Evolutionary conservation across 2,113 vertebrate genomes (phyloP), one percentile per base, ranked within the genome.

Genomic region (Phaetusa simplex): DNA sequence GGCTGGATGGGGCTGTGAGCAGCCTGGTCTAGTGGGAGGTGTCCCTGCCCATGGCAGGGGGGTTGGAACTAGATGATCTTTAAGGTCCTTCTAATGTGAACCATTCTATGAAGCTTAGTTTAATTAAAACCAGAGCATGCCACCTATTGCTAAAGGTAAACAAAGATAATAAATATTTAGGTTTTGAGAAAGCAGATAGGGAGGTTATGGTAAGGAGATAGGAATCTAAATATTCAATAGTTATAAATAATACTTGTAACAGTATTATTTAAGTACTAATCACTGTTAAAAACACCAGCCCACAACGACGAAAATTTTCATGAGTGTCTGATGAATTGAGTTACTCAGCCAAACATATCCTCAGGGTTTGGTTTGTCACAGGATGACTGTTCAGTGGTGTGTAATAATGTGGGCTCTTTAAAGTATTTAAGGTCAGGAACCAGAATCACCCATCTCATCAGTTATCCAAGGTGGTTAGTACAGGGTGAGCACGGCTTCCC

Each of bases 401-500:
- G 34, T 27, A 34, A 30, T 26, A 19, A 65, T 67, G 59, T 14
- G 42, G 15, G 2, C 14, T 83, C 38, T 45, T 62, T 59, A 4
- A 82, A 43, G 27, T 27, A 3, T 61, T 47, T 45, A 18, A 71
- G 24, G 56, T 43, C 30, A 38, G 62, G 45, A 62, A 55, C 22
- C 27, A 49, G 79, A 34, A 16, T 10, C 0, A 0, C 12, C 11
- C 22, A 1, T 29, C 45, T 70, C 17, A 4, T n/a, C 67, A 24
- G 27, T 11, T 77, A 16, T 5, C 26, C 34, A 26, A 56, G n/a
- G 62, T 12, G 55, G 9, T 27, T 36, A 42, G 34, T 16, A 18
- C 0, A 5, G n/a, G 0, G 1, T 3, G 26, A 49, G 55, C 9
- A 0, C 0, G 0, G 11, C 20, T 80, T 56, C n/a, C 22, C 32